Evolutionary conservation across 2,888 invertebrate genomes (phyloP), one percentile per base, ranked within the genome.

Genomic region (Lysandra bellargus): DNA sequence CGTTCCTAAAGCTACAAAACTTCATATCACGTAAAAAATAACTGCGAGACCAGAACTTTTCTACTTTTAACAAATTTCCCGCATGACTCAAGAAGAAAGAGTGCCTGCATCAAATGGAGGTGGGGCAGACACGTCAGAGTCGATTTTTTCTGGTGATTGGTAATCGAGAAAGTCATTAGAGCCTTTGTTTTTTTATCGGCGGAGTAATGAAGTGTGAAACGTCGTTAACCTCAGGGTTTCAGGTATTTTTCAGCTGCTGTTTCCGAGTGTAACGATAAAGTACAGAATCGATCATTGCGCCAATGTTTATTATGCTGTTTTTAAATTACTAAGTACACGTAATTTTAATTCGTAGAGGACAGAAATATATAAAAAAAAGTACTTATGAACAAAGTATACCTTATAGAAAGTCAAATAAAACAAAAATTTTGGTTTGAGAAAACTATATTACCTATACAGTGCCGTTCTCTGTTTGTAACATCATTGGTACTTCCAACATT

Each of bases 81-180:
- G 33, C 6, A 69, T 12, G 33, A 37, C 14, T 69, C 33, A 69
- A 64, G 30, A 30, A 33, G 69, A 69, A 69, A 69, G 78, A 78
- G 17, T 33, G 44, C 69, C 78, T 69, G 69, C 69, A 49, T 78
- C 78, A 9, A 33, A 61, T 53, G 49, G 30, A 49, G 79, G 79
- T 73, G 17, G 69, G 78, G 37, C 23, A 30, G 73, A 78, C 79
- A 79, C 79, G 78, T 79, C 78, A 76, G 23, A 53, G 82, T 77
- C 83, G 82, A 84, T 85, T 87, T 87, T 86, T 87, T 83, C 85
- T 82, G 82, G 83, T 85, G 85, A 87, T 87, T 84, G 87, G 87
- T 87, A 87, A 87, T 87, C 87, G 87, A 83, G 82, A 79, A 84
- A 83, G 85, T 86, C 87, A 87, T 87, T 87, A 87, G 86, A 80